Percentiles rank a stretch among this genome's conserved stretches.
These are phyloP conservation scores for Cephus nigrinus DNA, from an alignment of 2,888 invertebrate genomes.

Conservation along the genomic window DNA sequence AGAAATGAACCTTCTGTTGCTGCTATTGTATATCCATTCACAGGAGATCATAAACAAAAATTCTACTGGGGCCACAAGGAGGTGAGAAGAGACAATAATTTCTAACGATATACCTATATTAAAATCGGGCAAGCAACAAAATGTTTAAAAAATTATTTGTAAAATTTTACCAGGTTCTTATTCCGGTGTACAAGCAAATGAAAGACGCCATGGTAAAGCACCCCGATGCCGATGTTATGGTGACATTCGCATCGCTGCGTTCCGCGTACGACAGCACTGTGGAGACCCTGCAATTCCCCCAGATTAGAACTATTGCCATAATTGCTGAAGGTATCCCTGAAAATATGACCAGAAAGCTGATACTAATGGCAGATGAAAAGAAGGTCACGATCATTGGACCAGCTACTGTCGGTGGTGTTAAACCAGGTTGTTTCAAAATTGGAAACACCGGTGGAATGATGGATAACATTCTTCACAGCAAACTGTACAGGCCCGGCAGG, in stretches of 20 bases:
- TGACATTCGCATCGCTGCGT: slow-evolving; percentile 97
- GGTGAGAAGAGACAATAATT: slow-evolving; percentile 66
- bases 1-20: slow-evolving; percentile 91
- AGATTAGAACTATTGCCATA: slow-evolving; percentile 96
- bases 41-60: slow-evolving; percentile 98
- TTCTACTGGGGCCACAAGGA: slow-evolving; percentile 99
- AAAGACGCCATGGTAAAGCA: slow-evolving; percentile 95
- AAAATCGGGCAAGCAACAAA: neutral
- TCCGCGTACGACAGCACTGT: slow-evolving; percentile 97
- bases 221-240: slow-evolving; percentile 92
- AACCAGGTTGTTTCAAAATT: slow-evolving; percentile 99
- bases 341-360: slow-evolving; percentile 95
- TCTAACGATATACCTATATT: slow-evolving; percentile 34
- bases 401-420: slow-evolving; percentile 96
- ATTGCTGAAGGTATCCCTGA: slow-evolving; percentile 99
- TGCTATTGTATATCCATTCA: slow-evolving; percentile 98
- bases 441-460: slow-evolving; percentile 99
- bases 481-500: slow-evolving; percentile 94
- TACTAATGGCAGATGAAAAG: slow-evolving; percentile 84
- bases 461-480: slow-evolving; percentile 98
- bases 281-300: slow-evolving; percentile 93
- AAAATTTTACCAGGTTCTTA: slow-evolving; percentile 57
- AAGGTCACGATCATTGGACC: slow-evolving; percentile 92
- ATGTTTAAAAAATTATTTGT: slow-evolving; percentile 4
- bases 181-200: slow-evolving; percentile 95